Percentiles rank a stretch among this genome's conserved stretches.
Evolutionary conservation across 2,113 vertebrate genomes (phyloP).

Genomic region (Pelusios castaneus): DNA sequence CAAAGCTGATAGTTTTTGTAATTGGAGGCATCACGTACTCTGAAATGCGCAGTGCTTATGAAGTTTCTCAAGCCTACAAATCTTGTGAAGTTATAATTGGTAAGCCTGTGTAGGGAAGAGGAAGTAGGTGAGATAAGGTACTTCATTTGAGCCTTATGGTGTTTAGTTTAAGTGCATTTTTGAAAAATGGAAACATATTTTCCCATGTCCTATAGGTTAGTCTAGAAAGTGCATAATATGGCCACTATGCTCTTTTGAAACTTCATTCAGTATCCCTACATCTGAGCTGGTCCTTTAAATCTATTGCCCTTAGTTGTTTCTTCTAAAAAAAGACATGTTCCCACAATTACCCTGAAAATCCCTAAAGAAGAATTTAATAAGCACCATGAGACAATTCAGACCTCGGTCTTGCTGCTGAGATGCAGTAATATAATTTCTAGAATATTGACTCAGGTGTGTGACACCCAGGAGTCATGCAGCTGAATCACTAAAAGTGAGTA

Average conservation of each 20-base stretch:
- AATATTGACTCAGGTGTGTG: not conserved
- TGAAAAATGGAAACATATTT: not conserved
- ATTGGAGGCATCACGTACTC: slow-evolving; percentile 92
- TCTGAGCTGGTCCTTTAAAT: not conserved
- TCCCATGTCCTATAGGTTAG: accelerated
- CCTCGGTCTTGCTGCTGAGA: not conserved
- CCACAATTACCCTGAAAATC: not conserved
- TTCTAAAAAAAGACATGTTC: not conserved
- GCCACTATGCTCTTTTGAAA: not conserved
- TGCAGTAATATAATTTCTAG: not conserved
- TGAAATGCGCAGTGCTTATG: slow-evolving; percentile 94
- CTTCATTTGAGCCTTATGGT: not conserved
- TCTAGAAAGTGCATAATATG: not conserved
- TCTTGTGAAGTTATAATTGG: slow-evolving; percentile 94
- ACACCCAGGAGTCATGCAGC: not conserved
- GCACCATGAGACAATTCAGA: not conserved
- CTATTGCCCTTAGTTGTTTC: not conserved
- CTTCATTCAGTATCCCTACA: accelerated
- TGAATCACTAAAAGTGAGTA: not conserved
- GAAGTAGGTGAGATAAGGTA: not conserved
- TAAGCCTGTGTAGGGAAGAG: slow-evolving; percentile 66
- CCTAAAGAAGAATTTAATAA: not conserved
- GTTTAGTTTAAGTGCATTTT: accelerated
- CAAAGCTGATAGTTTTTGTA: slow-evolving; percentile 92
- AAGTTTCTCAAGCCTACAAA: slow-evolving; percentile 88